Percentiles rank a stretch among this genome's conserved stretches.
Conservation (phyloP, 2,113 vertebrate genomes). For the Nothobranchius kuhntae region DNA sequence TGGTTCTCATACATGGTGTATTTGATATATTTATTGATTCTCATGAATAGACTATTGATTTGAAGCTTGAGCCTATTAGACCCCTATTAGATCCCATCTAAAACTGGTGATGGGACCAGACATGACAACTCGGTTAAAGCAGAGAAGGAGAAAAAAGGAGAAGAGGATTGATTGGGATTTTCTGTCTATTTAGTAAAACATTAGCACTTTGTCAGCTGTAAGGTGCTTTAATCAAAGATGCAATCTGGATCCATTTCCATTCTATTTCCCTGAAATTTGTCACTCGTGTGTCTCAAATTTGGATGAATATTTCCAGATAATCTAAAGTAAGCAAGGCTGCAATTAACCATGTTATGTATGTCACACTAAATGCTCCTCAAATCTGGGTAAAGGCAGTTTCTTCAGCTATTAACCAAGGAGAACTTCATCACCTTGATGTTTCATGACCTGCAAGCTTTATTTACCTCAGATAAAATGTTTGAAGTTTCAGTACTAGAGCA, state of each 20-base stretch:
- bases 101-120: slow-evolving; percentile 65
- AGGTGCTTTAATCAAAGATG: too few species aligned
- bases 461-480: slow-evolving; percentile 12
- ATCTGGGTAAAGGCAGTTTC: too few species aligned
- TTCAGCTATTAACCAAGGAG: too few species aligned
- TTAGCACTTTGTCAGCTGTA: too few species aligned
- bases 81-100: slow-evolving; percentile 62
- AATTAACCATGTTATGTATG: not conserved
- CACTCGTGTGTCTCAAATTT: not conserved
- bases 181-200: too few species aligned
- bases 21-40: slow-evolving; percentile 74
- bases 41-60: slow-evolving; percentile 75
- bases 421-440: slow-evolving; percentile 1
- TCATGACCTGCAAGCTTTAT: not conserved
- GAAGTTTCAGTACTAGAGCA: not conserved
- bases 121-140: slow-evolving; percentile 57
- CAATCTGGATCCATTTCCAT: too few species aligned
- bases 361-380: too few species aligned
- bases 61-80: slow-evolving; percentile 77
- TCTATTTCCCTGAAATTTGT: too few species aligned
- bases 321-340: not conserved
- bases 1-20: slow-evolving; percentile 60
- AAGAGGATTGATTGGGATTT: not conserved
- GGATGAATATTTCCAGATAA: not conserved
- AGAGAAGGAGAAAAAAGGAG: too few species aligned